Base-by-base conservation (phyloP, 2,113 vertebrate species). In the Ariopsis seemanni region DNA sequence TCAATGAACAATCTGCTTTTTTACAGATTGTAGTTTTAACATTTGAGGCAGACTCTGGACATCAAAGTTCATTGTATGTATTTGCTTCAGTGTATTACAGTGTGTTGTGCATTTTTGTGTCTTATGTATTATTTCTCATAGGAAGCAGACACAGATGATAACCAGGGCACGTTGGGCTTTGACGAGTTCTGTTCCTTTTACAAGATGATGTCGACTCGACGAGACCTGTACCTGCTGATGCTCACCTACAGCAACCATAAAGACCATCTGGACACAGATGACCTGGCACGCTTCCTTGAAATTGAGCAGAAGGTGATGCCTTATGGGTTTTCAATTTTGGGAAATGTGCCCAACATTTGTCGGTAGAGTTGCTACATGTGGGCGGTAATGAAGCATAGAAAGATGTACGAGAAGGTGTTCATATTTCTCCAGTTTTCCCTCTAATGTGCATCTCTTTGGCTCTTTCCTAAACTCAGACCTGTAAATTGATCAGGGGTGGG, bases 111-210 rank as follows among this genome's bases (percentile, higher is more conserved):
- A 30, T 50, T 52, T 14, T 42, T 55, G 1, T 62, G 7, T 5
- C 1, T 11, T 27, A 15, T 85, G 25, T 55, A 82, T 11, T 50
- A 5, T 53, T 20, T 25, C 71, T 5, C 74, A 62, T 55, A 99
- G 98, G 98, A 99, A 88, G 98, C 98, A 0, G 98, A 99, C 89
- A 99, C 98, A 0, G 98, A 99, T n/a, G 97, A 97, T 80, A 96
- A 96, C 89, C 98, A 98, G 93, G 98, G 98, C 7, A 96, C 95
- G 0, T 90, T 99, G 93, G 98, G 92, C 92, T 99, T 99, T 0
- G 98, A 99, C 27, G 98, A 99, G 93, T 99, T 99, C 95, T 99
- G 98, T 22, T 95, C 98, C 84, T 99, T 99, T 93, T 99, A 99
- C 92, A 99, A 99, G 95, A 97, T 96, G 97, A 99, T 99, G 97